A percentile compares a stretch with the other conserved stretches of the same genome.
Evolutionary conservation across 1,140 invertebrate species (phyloP).

Genomic region (Papilio xuthus): DNA sequence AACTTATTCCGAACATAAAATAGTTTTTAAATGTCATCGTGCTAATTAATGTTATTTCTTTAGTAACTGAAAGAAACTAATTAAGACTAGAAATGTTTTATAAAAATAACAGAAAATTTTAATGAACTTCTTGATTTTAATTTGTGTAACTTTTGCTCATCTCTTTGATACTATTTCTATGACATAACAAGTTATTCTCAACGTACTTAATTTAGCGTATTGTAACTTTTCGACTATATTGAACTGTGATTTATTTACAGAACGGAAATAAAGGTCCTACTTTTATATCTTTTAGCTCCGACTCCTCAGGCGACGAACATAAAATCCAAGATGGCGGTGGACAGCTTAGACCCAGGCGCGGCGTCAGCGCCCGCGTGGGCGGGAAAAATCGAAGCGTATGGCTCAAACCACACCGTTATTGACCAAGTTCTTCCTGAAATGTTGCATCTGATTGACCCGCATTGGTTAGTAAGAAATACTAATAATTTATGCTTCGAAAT

Average conservation of each 20-base stretch:
- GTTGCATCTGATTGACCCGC: conserved; percentile 83
- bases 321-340: neutral
- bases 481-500: neutral
- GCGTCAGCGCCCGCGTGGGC: neutral
- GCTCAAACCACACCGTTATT: conserved; percentile 72
- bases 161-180: neutral
- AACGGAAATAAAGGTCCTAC: neutral
- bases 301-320: neutral
- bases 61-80: neutral
- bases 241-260: neutral
- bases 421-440: conserved; percentile 83
- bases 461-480: conserved; percentile 75
- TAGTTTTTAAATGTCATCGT: neutral
- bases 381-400: conserved; percentile 5
- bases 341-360: neutral
- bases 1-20: neutral
- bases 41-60: neutral
- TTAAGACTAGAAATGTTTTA: neutral
- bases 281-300: neutral
- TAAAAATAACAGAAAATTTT: neutral
- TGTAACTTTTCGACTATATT: too few relatives aligned
- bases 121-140: neutral
- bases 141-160: neutral
- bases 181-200: too few relatives aligned
- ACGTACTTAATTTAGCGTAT: too few relatives aligned